Conservation (phyloP, 35 echinoderm and acorn worm genomes). For the Acanthaster planci region DNA sequence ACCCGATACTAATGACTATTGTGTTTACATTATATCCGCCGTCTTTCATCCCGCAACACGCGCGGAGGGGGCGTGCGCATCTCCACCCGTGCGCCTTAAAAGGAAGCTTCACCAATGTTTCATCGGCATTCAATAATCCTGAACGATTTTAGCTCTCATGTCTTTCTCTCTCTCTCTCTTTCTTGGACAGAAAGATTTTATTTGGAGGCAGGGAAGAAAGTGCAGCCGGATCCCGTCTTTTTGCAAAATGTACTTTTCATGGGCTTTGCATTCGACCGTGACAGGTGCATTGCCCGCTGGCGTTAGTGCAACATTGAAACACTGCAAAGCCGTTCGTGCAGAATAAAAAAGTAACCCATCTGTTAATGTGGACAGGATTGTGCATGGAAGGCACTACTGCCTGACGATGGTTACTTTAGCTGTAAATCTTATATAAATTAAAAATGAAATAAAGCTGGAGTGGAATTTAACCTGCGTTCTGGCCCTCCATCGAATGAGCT, state of each 20-base stretch:
- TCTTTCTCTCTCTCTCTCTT: too few species aligned
- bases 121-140: background rate
- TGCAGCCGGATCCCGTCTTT: slow-evolving; percentile 17
- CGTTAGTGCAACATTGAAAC: background rate
- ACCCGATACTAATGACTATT: slow-evolving; percentile 23
- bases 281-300: slow-evolving; percentile 4
- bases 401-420: too few species aligned
- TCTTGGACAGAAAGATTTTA: background rate
- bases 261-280: background rate
- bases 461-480: too few species aligned
- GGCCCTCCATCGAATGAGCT: too few species aligned
- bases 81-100: background rate
- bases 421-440: too few species aligned
- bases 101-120: background rate
- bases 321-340: too few species aligned
- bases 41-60: background rate
- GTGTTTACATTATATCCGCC: slow-evolving; percentile 11
- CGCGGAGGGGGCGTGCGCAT: background rate
- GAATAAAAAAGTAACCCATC: too few species aligned
- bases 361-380: too few species aligned
- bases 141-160: too few species aligned
- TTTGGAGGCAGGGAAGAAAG: background rate
- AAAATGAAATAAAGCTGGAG: too few species aligned
- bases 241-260: background rate
- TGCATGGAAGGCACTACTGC: too few species aligned